A percentile compares a stretch with the other conserved stretches of the same genome.
phyloP scores from a whole-genome alignment of 2,888 invertebrate genomes.

The Andrena camellia region DNA sequence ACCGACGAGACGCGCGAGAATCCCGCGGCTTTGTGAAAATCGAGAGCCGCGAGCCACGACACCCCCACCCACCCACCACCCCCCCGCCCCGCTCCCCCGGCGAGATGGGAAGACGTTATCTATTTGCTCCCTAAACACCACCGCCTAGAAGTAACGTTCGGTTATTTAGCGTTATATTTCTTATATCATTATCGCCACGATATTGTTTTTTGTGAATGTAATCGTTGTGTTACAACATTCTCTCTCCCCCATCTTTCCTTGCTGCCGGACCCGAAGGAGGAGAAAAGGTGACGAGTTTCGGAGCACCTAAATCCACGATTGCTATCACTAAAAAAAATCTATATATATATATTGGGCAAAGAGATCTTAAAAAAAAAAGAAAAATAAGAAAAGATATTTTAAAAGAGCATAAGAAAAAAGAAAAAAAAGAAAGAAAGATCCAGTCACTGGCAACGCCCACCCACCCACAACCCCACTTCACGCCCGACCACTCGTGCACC shows the following conservation, averaged over 20 bases:
- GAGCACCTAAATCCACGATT: constrained; percentile 86
- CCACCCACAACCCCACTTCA: constrained; percentile 77
- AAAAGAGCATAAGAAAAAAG: constrained; percentile 51
- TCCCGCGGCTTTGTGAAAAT: background rate
- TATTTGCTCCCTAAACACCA: constrained; percentile 84
- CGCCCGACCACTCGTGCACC: constrained; percentile 81
- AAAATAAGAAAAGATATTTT: constrained; percentile 51
- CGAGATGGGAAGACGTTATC: constrained; percentile 72
- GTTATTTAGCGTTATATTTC: constrained; percentile 84
- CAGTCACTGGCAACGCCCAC: constrained; percentile 81
- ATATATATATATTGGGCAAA: constrained; percentile 45
- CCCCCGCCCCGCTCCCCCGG: background rate
- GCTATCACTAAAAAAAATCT: constrained; percentile 74
- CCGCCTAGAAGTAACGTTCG: constrained; percentile 83
- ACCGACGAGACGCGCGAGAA: background rate
- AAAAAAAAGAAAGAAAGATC: constrained; percentile 72
- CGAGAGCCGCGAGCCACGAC: constrained; percentile 17
- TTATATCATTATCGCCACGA: constrained; percentile 80
- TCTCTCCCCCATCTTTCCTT: constrained; percentile 84
- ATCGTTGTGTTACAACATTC: constrained; percentile 85
- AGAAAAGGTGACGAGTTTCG: constrained; percentile 88
- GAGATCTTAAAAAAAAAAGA: constrained; percentile 60
- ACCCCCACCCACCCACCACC: background rate
- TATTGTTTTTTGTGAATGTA: constrained; percentile 85
- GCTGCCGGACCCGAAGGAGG: constrained; percentile 87